A percentile compares a stretch with the other conserved stretches of the same genome.
Evolutionary conservation across 2,113 vertebrate species (phyloP).

Genomic region (Camelus dromedarius): DNA sequence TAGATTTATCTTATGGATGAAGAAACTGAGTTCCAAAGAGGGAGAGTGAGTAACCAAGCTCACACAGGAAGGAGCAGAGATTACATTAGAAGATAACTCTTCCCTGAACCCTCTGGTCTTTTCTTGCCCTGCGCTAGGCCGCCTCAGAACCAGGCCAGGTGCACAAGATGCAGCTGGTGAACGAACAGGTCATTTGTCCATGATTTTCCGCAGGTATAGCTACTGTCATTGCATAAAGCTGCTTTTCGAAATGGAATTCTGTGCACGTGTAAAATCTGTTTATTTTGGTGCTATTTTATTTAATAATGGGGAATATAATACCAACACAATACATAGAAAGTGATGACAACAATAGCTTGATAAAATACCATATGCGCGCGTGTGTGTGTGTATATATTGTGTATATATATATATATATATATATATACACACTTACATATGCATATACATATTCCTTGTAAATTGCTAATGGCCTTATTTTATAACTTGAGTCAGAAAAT

Average conservation of each 20-base stretch:
- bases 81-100: neutral
- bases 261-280: neutral
- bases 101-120: neutral
- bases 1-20: neutral
- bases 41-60: neutral
- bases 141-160: neutral
- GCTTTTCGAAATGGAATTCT: conserved; percentile 33
- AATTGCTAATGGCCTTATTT: conserved; percentile 68
- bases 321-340: neutral
- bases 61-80: neutral
- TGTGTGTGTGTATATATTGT: neutral
- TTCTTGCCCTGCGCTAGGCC: neutral
- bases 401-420: neutral
- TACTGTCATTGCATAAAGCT: neutral
- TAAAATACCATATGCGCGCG: neutral
- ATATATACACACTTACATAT: too few relatives aligned
- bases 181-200: neutral
- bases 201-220: neutral
- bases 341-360: conserved; percentile 47
- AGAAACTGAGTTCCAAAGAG: neutral
- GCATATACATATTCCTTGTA: conserved; percentile 1
- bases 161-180: neutral
- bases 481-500: conserved; percentile 66
- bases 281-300: conserved; percentile 50
- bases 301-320: conserved; percentile 47